These are phyloP conservation scores for Clostera curtula DNA, from an alignment of 2,888 invertebrate genomes.

Conservation along the genomic window DNA sequence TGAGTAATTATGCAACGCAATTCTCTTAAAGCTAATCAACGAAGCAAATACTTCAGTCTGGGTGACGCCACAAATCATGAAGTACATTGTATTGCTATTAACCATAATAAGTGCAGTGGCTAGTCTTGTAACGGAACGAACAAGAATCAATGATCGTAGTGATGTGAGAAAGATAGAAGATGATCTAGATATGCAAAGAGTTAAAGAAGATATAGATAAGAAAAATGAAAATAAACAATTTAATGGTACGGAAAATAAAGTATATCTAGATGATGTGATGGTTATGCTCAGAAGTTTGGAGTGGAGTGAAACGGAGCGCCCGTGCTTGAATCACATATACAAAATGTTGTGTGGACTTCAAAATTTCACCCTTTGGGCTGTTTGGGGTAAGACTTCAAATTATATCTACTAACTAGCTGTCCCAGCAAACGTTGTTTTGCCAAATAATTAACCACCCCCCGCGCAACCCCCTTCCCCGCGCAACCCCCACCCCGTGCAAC, in stretches of 20 bases:
- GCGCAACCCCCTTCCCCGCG: no score
- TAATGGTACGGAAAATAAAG: conserved; percentile 27
- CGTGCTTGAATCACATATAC: conserved; percentile 49
- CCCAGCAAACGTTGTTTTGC: no score
- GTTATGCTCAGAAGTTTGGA: conserved; percentile 46
- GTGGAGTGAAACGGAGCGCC: conserved; percentile 48
- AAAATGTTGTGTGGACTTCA: conserved; percentile 49
- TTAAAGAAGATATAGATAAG: background rate
- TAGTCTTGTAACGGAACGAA: conserved; percentile 9
- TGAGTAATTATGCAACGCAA: conserved; percentile 36
- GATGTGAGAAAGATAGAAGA: conserved; percentile 18
- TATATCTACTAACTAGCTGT: background rate
- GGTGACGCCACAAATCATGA: conserved; percentile 26
- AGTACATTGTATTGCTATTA: conserved; percentile 19
- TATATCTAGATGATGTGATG: conserved; percentile 60
- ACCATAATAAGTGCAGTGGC: conserved; percentile 14
- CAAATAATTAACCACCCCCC: no score
- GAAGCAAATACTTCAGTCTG: conserved; percentile 30
- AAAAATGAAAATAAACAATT: no score
- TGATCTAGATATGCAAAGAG: conserved; percentile 4
- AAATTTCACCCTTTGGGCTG: conserved; percentile 74
- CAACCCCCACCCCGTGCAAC: no score
- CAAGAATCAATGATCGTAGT: conserved; percentile 18
- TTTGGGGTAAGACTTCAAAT: conserved; percentile 62
- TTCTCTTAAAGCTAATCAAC: conserved; percentile 34